Evolutionary conservation across 2,113 vertebrate species (phyloP).

Genomic region (Leucopternis melanops): DNA sequence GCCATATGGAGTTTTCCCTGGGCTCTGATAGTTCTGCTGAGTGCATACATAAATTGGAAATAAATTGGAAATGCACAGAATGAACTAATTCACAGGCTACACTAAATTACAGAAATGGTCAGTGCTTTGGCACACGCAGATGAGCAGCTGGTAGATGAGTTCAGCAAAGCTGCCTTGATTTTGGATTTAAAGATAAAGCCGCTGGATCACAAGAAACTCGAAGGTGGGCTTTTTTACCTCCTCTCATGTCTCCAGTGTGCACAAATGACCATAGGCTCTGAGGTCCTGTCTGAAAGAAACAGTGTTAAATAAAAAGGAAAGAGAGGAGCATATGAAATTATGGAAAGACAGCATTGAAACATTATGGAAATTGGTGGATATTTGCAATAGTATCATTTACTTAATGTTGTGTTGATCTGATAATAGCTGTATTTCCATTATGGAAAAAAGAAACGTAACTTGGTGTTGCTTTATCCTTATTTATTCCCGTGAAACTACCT

Average conservation of each 20-base stretch:
- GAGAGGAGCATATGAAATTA: not conserved
- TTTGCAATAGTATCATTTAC: slow-evolving; percentile 21
- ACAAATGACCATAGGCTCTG: not conserved
- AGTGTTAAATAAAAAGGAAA: not conserved
- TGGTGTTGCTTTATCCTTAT: slow-evolving; percentile 12
- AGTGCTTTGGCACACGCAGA: not conserved
- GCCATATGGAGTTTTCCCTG: not conserved
- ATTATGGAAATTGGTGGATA: not conserved
- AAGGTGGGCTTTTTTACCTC: not conserved
- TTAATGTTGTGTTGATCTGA: slow-evolving; percentile 16
- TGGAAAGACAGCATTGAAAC: not conserved
- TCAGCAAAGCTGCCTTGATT: not conserved
- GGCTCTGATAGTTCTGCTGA: not conserved
- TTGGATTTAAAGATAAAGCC: not conserved
- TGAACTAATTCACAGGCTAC: not conserved
- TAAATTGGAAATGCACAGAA: not conserved
- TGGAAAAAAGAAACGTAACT: not conserved
- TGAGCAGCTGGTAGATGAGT: not conserved
- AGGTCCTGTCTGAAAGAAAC: not conserved
- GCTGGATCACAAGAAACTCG: not conserved
- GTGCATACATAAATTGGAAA: not conserved
- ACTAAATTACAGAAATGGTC: not conserved
- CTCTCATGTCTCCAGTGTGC: not conserved
- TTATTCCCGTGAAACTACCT: not conserved
- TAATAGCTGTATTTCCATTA: slow-evolving; percentile 30